Conservation (phyloP, 2,888 invertebrate species). For the Crioceris asparagi region DNA sequence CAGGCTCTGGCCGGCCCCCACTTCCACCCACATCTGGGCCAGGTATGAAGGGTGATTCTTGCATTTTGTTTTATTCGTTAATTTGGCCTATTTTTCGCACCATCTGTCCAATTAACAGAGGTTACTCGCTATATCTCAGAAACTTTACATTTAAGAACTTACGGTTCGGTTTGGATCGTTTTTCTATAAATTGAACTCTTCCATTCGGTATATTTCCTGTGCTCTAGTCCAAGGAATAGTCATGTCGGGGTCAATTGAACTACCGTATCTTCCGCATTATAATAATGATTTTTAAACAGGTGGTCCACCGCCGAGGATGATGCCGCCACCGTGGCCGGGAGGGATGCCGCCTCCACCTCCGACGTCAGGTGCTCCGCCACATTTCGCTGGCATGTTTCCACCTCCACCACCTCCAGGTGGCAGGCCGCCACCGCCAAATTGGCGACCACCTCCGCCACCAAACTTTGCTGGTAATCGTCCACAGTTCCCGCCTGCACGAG, state of each 20-base stretch:
- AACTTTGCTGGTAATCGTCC: conserved; percentile 43
- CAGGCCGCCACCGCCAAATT: conserved; percentile 52
- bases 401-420: conserved; percentile 39
- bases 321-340: conserved; percentile 33
- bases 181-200: conserved; percentile 30
- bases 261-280: no score
- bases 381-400: conserved; percentile 32
- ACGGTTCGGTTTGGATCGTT: no score
- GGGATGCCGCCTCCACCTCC: conserved; percentile 27
- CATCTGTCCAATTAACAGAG: no score
- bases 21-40: conserved; percentile 15
- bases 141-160: no score
- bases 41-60: no score
- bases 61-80: no score
- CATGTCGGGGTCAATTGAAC: not conserved
- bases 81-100: no score
- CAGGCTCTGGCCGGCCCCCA: conserved; percentile 18
- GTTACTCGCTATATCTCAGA: no score
- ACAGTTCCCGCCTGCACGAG: conserved; percentile 55
- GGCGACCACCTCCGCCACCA: conserved; percentile 59
- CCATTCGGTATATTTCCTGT: conserved; percentile 13
- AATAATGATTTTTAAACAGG: no score
- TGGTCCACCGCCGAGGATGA: conserved; percentile 28
- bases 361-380: conserved; percentile 17
- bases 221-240: not conserved